Evolutionary conservation across 2,797 vertebrate species (phyloP).

Genomic region (Darevskia mixta): DNA sequence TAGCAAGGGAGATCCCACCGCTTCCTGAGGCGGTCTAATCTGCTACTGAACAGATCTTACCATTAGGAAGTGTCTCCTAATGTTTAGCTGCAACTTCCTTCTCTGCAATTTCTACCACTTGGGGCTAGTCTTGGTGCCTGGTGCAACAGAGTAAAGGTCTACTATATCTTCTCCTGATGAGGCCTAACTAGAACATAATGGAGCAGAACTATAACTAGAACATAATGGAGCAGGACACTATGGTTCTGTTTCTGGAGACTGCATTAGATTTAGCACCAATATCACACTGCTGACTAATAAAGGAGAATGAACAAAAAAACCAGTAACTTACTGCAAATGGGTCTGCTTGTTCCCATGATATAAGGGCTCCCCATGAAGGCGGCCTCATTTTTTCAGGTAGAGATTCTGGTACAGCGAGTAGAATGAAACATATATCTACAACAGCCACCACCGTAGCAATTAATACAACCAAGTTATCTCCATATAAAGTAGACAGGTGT

Average conservation of each 20-base stretch:
- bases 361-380: constrained; percentile 88
- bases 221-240: neutral
- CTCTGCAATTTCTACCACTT: no score
- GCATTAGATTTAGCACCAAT: neutral
- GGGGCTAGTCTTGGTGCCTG: no score
- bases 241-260: neutral
- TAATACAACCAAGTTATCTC: constrained; percentile 90
- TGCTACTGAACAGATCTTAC: no score
- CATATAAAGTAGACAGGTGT: constrained; percentile 88
- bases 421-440: constrained; percentile 92
- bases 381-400: constrained; percentile 92
- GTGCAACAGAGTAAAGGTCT: no score
- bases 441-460: constrained; percentile 89
- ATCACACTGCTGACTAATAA: neutral
- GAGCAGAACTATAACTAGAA: neutral
- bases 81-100: no score
- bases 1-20: no score
- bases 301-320: neutral
- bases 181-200: neutral
- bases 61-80: no score
- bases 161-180: no score
- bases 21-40: no score
- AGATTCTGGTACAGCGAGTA: constrained; percentile 92
- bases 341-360: constrained; percentile 95
- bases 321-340: constrained; percentile 87